A percentile compares a stretch with the other conserved stretches of the same genome.
phyloP scores from a whole-genome alignment of 1,140 invertebrate genomes.

The Amyelois transitella region DNA sequence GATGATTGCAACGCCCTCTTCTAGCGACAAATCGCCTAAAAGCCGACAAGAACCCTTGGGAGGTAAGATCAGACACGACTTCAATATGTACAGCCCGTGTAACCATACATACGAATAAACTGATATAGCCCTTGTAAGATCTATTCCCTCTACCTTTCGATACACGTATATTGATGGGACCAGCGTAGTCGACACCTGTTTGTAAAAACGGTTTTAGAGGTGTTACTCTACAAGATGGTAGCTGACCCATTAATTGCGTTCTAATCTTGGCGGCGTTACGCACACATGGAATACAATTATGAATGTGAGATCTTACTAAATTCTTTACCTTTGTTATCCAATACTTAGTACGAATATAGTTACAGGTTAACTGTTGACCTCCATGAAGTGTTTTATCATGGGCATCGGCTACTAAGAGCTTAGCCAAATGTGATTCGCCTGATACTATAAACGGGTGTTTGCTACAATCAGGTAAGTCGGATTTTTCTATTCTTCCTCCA shows the following conservation, averaged over 20 bases:
- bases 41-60: conserved; percentile 1
- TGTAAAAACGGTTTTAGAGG: conserved; percentile 2
- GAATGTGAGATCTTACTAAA: background rate
- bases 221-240: background rate
- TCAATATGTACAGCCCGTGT: conserved; percentile 3
- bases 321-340: background rate
- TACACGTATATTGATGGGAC: conserved; percentile 14
- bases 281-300: conserved; percentile 3
- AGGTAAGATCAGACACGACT: conserved; percentile 7
- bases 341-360: conserved; percentile 26
- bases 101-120: conserved; percentile 8
- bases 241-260: conserved; percentile 2
- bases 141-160: conserved; percentile 5
- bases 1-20: background rate
- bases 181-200: conserved; percentile 18
- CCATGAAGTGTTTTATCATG: background rate
- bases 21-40: background rate
- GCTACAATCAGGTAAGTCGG: background rate
- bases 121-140: conserved; percentile 15
- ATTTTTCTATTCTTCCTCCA: too few relatives aligned
- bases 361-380: background rate
- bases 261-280: background rate
- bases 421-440: background rate
- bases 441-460: background rate
- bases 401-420: background rate